Conservation (phyloP, 1,140 invertebrate species). For the Popillia japonica region DNA sequence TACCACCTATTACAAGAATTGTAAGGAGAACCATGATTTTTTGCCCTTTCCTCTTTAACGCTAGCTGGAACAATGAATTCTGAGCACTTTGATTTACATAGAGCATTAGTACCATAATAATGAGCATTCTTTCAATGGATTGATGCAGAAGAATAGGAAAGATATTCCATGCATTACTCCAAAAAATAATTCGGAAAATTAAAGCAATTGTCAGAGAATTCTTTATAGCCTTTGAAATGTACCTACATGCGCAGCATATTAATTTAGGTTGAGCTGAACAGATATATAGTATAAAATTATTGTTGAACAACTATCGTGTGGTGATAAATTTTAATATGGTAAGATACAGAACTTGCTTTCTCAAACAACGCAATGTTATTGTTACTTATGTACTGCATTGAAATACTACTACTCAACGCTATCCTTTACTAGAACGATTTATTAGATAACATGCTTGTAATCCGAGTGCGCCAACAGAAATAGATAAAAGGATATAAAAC, state of each 20-base stretch:
- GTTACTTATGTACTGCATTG: too few species aligned
- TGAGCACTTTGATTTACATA: neutral
- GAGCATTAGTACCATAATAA: slow-evolving; percentile 1
- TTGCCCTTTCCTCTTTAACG: neutral
- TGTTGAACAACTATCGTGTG: too few species aligned
- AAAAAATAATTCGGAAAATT: neutral
- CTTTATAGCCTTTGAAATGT: neutral
- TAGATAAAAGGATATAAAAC: too few species aligned
- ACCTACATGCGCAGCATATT: too few species aligned
- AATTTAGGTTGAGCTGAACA: too few species aligned
- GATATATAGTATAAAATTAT: neutral
- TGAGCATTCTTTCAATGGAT: neutral
- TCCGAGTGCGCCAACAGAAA: too few species aligned
- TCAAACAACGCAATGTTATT: too few species aligned
- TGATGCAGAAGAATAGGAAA: neutral
- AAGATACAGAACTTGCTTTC: too few species aligned
- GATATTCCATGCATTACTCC: neutral
- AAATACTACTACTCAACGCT: too few species aligned
- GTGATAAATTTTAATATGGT: too few species aligned
- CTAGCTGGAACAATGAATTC: neutral
- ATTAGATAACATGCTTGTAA: too few species aligned
- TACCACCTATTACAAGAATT: neutral
- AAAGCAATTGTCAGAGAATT: neutral
- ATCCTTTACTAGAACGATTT: too few species aligned
- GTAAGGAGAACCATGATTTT: neutral